Base-by-base conservation (phyloP, 2,797 vertebrate genomes). In the Mergus octosetaceus region DNA sequence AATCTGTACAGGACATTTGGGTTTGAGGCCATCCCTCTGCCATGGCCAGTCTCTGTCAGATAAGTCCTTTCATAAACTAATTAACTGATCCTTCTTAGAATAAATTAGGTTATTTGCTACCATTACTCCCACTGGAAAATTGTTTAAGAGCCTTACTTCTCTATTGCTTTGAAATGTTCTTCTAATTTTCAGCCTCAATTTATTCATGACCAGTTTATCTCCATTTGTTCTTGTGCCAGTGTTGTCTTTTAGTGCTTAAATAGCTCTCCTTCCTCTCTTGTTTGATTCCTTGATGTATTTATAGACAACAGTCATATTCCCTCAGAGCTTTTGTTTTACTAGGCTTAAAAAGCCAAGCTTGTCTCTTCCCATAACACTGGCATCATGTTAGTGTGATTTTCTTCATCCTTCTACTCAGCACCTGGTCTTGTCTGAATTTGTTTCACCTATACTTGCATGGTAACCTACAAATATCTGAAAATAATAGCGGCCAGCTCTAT, bases 281-380 rank as follows among this genome's bases (percentile, higher is more conserved):
- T 85, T 91, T 73, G 94, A 49, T 80, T 89, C 54, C 89, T 92
- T 95, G 89, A 92, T 89, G 54, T 97, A 96, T 95, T 97, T 94
- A 91, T 95, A 94, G 83, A 84, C 85, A 90, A 82, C 87, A 81
- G 82, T 80, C 49, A 58, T 64, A 62, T 83, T 72, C 61, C 74
- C 87, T 95, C 81, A 36, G 90, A 85, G 93, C 16, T 87, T 85
- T 57, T 77, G 81, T 85, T 92, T 90, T 66, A 77, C 64, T 58
- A 68, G 43, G n/a, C 71, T 90, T 81, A 95, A 57, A 61, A 83
- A 92, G 68, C 68, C 53, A 74, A 79, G 69, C 32, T 76, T 69
- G 24, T 80, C 62, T 91, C 70, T 49, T 64, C 64, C 65, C 1
- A 0, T 43, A 71, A 68, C 43, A 53, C 8, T 49, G 57, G 14